phyloP scores from a whole-genome alignment of 37 sponge, comb jelly and placozoan genomes.

The Dysidea cf. avara region DNA sequence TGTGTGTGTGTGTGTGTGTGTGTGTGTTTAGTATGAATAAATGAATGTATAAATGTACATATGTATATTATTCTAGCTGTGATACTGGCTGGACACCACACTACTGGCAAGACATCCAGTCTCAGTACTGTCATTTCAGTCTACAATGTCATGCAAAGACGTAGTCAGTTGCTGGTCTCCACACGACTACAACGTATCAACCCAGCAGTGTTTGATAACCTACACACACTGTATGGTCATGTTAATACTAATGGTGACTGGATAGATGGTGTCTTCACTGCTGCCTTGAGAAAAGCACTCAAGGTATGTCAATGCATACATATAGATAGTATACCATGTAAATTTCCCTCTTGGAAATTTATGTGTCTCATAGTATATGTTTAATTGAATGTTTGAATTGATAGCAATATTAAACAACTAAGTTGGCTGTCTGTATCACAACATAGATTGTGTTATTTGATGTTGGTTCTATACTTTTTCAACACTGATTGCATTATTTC shows the following conservation, averaged over 20 bases:
- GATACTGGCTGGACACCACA: conserved; percentile 62
- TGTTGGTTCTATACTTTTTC: too few species aligned
- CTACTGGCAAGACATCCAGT: conserved; percentile 69
- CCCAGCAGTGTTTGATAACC: conserved; percentile 45
- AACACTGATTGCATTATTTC: not conserved
- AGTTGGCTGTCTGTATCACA: too few species aligned
- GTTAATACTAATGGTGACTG: conserved; percentile 54
- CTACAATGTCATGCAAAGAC: conserved; percentile 35
- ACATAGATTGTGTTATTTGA: too few species aligned
- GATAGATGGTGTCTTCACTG: conserved; percentile 80
- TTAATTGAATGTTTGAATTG: too few species aligned
- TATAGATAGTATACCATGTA: too few species aligned
- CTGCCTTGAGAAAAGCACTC: conserved; percentile 71
- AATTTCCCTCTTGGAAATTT: too few species aligned
- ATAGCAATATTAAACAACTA: too few species aligned
- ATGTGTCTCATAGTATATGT: too few species aligned
- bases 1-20: conserved; percentile 18
- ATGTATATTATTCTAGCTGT: conserved; percentile 60
- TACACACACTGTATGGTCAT: conserved; percentile 56
- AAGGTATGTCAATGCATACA: too few species aligned
- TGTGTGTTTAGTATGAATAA: too few species aligned
- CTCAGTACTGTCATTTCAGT: conserved; percentile 61
- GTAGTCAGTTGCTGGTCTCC: too few species aligned
- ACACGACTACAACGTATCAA: conserved; percentile 49
- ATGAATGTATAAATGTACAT: too few species aligned